Evolutionary conservation across 37 sponge, comb jelly and placozoan species (phyloP), one percentile per base, ranked within the genome.

Genomic region (Chondrosia reniformis): DNA sequence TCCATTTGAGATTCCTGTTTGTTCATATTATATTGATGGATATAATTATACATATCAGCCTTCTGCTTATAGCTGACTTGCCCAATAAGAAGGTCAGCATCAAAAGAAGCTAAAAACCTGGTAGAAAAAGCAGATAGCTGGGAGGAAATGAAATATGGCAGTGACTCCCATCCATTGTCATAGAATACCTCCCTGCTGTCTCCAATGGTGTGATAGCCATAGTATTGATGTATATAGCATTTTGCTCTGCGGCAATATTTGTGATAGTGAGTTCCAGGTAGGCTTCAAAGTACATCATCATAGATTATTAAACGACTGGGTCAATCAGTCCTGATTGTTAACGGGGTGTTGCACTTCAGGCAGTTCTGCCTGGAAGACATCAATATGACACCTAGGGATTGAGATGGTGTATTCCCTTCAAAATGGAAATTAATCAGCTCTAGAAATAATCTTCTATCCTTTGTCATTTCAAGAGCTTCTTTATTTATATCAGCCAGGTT

Each of bases 1-100:
- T n/a, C n/a, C n/a, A n/a, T n/a, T n/a, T n/a, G n/a, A n/a, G n/a
- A n/a, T n/a, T n/a, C n/a, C n/a, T n/a, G n/a, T n/a, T n/a, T n/a
- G n/a, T n/a, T n/a, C n/a, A n/a, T n/a, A n/a, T n/a, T n/a, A n/a
- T n/a, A n/a, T n/a, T 15, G 15, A 49, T 49, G 52, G 52, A 49
- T 10, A 10, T 19, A 3, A 37, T 84, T 84, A 65, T 49, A 84
- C 1, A 78, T 84, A 32, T 84, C 79, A 19, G 79, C 74, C 3
- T 17, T 28, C 57, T 84, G 85, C 44, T 84, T 67, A 46, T 78
- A 84, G 45, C 79, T 78, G 17, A 84, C 0, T 5, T 84, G 79
- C 8, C 85, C 79, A 56, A 84, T 54, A 45, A 84, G 24, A 39
- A 84, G 37, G 15, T 84, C 52, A 54, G 74, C 33, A 78, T 77